A percentile compares a stretch with the other conserved stretches of the same genome.
These are phyloP conservation scores for Melipona bicolor DNA, from an alignment of 2,888 invertebrate species.

Conservation along the genomic window DNA sequence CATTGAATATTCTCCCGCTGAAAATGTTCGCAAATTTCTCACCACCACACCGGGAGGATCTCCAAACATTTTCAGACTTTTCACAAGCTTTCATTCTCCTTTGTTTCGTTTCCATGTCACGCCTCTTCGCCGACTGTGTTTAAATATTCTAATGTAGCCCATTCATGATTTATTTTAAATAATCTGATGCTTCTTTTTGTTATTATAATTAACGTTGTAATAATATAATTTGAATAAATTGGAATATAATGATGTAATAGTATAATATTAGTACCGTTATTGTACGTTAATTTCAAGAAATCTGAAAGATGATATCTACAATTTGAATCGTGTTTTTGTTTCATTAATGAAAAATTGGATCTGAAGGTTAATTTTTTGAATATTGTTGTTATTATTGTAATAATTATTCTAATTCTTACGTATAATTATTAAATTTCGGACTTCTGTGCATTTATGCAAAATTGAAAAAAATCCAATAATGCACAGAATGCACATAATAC, in stretches of 20 bases:
- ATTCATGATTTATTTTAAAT: not conserved
- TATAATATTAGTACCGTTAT: too few relatives aligned
- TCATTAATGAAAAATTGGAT: not conserved
- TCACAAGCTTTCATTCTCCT: not conserved
- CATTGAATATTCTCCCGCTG: conserved; percentile 5
- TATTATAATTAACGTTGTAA: not conserved
- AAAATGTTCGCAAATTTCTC: conserved; percentile 3
- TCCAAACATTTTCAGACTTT: not conserved
- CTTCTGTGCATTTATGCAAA: too few relatives aligned
- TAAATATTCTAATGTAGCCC: not conserved
- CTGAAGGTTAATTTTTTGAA: too few relatives aligned
- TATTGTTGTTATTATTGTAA: too few relatives aligned
- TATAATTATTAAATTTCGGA: too few relatives aligned
- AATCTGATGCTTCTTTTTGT: not conserved
- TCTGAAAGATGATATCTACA: not conserved
- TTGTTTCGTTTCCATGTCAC: not conserved
- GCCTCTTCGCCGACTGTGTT: not conserved
- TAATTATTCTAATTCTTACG: too few relatives aligned
- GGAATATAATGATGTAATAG: too few relatives aligned
- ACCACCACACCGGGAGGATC: not conserved
- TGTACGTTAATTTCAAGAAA: not conserved
- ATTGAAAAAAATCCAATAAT: too few relatives aligned
- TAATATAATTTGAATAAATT: too few relatives aligned
- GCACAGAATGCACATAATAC: too few relatives aligned
- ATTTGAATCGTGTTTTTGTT: not conserved